Evolutionary conservation across 92 coral and sea anemone genomes (phyloP).

Genomic region (Epizoanthus fatuus): DNA sequence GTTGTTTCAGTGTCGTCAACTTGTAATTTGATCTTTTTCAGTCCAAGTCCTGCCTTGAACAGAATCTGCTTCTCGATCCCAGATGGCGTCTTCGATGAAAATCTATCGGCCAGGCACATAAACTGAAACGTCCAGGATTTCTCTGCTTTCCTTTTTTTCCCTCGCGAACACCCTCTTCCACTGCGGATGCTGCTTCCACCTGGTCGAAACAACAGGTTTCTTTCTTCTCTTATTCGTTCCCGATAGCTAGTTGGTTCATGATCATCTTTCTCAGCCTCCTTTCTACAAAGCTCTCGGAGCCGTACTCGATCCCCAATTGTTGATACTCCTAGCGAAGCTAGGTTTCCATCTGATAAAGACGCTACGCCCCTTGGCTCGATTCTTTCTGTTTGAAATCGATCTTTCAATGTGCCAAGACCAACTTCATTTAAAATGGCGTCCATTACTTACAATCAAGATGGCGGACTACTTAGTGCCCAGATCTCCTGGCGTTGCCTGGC

Average conservation of each 20-base stretch:
- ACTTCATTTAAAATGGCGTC: slow-evolving; percentile 15
- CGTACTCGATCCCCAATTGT: slow-evolving; percentile 52
- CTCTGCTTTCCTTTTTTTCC: slow-evolving; percentile 38
- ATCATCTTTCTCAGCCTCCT: slow-evolving; percentile 9
- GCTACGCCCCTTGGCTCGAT: slow-evolving; percentile 43
- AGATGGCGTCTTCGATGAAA: slow-evolving; percentile 53
- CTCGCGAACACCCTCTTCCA: slow-evolving; percentile 13
- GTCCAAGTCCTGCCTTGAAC: slow-evolving; percentile 68
- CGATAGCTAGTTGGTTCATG: slow-evolving; percentile 28
- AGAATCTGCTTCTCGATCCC: slow-evolving; percentile 70
- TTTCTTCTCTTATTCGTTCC: slow-evolving; percentile 31
- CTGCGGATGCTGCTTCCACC: slow-evolving; percentile 9
- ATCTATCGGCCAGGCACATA: slow-evolving; percentile 67
- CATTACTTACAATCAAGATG: too few relatives aligned
- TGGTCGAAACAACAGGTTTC: slow-evolving; percentile 38
- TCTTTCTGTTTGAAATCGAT: slow-evolving; percentile 46
- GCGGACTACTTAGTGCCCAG: too few relatives aligned
- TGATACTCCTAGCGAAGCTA: slow-evolving; percentile 62
- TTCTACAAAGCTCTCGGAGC: slow-evolving; percentile 54
- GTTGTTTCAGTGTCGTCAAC: slow-evolving; percentile 70
- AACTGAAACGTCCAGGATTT: slow-evolving; percentile 60
- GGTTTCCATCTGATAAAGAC: slow-evolving; percentile 55
- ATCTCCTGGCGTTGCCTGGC: too few relatives aligned
- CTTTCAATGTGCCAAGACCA: slow-evolving; percentile 38
- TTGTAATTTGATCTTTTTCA: slow-evolving; percentile 74